These are phyloP conservation scores for Anthoscopus minutus DNA, from an alignment of 2,113 vertebrate genomes.

Conservation along the genomic window DNA sequence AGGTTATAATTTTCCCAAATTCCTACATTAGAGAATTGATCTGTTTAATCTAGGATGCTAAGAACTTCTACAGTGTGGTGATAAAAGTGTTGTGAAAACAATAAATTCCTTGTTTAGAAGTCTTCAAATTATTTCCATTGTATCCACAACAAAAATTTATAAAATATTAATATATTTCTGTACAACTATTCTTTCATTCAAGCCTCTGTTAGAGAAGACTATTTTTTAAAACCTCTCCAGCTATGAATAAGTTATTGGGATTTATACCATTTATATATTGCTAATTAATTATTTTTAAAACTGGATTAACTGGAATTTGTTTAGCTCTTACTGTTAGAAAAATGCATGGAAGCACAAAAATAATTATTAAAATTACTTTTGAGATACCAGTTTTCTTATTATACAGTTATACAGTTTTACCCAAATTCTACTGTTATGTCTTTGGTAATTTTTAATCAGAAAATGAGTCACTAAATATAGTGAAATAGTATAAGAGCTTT, in stretches of 20 bases:
- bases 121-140: neutral
- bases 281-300: neutral
- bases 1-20: neutral
- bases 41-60: neutral
- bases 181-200: neutral
- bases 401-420: neutral
- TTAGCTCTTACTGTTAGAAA: neutral
- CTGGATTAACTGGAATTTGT: neutral
- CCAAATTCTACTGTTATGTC: neutral
- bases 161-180: neutral
- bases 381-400: neutral
- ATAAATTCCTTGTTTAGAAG: neutral
- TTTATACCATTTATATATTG: neutral
- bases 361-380: neutral
- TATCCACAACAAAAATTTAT: neutral
- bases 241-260: neutral
- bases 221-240: neutral
- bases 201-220: neutral
- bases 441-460: neutral
- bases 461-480: neutral
- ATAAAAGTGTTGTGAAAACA: neutral
- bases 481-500: neutral
- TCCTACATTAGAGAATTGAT: neutral
- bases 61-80: neutral
- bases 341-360: neutral